Percentiles rank a stretch among this genome's conserved stretches.
phyloP scores from a whole-genome alignment of 2,113 vertebrate species.

The Coptodon rendalli region DNA sequence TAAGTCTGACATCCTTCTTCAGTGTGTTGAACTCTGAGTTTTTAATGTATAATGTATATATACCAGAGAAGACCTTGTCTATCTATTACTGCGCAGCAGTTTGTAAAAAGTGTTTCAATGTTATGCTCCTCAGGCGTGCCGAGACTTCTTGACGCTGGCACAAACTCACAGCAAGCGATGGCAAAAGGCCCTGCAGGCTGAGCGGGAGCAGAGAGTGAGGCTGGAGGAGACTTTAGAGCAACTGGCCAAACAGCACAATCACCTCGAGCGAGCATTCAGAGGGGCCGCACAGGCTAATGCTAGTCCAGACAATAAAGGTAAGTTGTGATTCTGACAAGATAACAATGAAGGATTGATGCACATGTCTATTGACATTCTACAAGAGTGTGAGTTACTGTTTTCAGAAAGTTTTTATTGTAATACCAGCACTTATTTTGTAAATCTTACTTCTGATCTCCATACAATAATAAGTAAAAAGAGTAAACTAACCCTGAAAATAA shows the following conservation, averaged over 20 bases:
- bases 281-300: conserved; percentile 74
- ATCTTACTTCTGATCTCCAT: neutral
- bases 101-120: neutral
- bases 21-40: neutral
- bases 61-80: neutral
- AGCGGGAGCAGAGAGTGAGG: conserved; percentile 88
- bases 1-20: conserved; percentile 55
- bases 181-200: conserved; percentile 92
- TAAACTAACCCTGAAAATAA: neutral
- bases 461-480: neutral
- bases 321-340: neutral
- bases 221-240: conserved; percentile 94
- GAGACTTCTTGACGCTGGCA: conserved; percentile 87
- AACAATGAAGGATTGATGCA: neutral
- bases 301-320: conserved; percentile 77
- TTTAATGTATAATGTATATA: neutral
- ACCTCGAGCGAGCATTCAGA: conserved; percentile 90
- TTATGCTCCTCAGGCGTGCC: conserved; percentile 75
- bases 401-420: neutral
- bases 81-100: neutral
- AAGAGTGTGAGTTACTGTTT: neutral
- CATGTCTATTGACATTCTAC: neutral
- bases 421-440: neutral
- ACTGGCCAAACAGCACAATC: conserved; percentile 94
- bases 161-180: conserved; percentile 92